phyloP scores from a whole-genome alignment of 2,113 vertebrate species.

The Pelusios castaneus region DNA sequence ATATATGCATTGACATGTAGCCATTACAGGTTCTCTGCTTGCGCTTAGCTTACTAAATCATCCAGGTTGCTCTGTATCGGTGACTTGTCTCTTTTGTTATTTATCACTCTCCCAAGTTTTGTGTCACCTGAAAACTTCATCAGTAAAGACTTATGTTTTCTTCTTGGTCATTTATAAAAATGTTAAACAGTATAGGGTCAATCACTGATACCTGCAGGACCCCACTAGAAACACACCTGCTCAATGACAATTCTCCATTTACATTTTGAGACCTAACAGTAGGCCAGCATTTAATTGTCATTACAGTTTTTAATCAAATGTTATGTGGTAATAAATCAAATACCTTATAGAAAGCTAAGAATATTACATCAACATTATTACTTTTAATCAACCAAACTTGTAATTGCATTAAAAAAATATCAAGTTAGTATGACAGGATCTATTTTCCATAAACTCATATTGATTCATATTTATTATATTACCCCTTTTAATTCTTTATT shows the following conservation, averaged over 20 bases:
- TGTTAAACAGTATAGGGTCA: not conserved
- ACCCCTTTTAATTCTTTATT: not conserved
- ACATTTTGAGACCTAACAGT: not conserved
- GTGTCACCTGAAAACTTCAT: not conserved
- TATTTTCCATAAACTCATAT: not conserved
- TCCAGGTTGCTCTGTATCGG: not conserved
- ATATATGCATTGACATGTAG: not conserved
- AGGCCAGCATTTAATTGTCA: not conserved
- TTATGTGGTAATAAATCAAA: not conserved
- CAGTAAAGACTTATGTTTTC: not conserved
- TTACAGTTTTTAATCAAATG: not conserved
- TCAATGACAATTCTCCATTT: not conserved
- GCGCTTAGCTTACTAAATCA: not conserved
- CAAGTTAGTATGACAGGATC: not conserved
- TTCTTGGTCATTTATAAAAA: not conserved
- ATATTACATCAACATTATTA: not conserved
- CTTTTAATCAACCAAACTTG: not conserved
- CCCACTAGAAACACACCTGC: not conserved
- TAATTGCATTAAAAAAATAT: not conserved
- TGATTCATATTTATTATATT: not conserved
- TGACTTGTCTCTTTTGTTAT: not conserved
- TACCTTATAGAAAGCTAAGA: not conserved
- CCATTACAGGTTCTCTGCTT: not conserved
- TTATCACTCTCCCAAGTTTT: not conserved
- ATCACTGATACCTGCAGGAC: not conserved